Conservation (phyloP, 2,888 invertebrate species). For the Perizoma flavofasciatum region DNA sequence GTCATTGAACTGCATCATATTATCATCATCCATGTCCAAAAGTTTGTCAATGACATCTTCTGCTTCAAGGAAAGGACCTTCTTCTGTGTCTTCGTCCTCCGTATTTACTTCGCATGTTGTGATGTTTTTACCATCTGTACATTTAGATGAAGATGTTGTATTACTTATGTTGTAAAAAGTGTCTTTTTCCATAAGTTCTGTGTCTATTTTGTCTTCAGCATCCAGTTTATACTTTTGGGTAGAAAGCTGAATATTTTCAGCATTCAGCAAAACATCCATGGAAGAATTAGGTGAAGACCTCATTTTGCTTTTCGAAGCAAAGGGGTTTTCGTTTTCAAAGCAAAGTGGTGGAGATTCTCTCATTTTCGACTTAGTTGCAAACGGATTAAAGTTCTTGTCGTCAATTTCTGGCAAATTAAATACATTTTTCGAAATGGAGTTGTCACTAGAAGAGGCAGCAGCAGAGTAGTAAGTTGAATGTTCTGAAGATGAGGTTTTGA, state of each 20-base stretch:
- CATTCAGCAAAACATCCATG: constrained; percentile 16
- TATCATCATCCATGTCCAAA: constrained; percentile 48
- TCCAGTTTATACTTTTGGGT: constrained; percentile 12
- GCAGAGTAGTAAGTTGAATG: constrained; percentile 58
- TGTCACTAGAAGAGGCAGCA: constrained; percentile 53
- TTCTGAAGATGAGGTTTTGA: constrained; percentile 57
- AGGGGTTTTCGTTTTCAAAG: constrained; percentile 41
- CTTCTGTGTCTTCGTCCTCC: constrained; percentile 76
- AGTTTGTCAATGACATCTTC: constrained; percentile 59
- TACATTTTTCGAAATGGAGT: constrained; percentile 56
- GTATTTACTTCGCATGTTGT: constrained; percentile 65
- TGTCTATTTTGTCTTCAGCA: constrained; percentile 43
- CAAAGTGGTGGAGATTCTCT: constrained; percentile 50
- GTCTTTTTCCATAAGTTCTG: constrained; percentile 48
- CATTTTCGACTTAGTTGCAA: constrained; percentile 64
- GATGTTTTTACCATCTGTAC: constrained; percentile 53
- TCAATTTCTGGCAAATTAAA: constrained; percentile 74
- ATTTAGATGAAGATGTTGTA: constrained; percentile 55
- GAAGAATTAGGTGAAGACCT: constrained; percentile 38
- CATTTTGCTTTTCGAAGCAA: constrained; percentile 43
- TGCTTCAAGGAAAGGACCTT: constrained; percentile 72
- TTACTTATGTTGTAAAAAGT: constrained; percentile 47
- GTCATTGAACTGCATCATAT: constrained; percentile 63
- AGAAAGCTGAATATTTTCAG: constrained; percentile 19
- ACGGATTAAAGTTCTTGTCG: constrained; percentile 65